Percentiles rank a stretch among this genome's conserved stretches.
Evolutionary conservation across 2,888 invertebrate genomes (phyloP).

Genomic region (Dicranocentrus wangi): DNA sequence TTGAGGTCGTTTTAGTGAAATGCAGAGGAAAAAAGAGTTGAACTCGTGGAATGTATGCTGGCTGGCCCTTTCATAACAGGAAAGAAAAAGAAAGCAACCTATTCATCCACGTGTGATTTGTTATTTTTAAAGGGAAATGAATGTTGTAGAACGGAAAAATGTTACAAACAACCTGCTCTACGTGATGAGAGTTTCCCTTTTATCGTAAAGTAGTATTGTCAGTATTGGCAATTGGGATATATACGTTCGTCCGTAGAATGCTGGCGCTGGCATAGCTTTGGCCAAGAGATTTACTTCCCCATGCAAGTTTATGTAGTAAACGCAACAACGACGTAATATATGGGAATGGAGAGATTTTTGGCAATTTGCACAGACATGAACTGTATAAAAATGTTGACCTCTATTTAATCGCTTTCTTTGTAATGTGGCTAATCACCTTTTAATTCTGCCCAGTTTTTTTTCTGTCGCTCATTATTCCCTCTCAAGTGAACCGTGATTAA

Average conservation of each 20-base stretch:
- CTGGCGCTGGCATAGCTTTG: too few species aligned
- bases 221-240: too few species aligned
- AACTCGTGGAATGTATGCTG: conserved; percentile 10
- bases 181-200: conserved; percentile 30
- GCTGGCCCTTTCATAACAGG: neutral
- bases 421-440: conserved; percentile 65
- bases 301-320: conserved; percentile 4
- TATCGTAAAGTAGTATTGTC: too few species aligned
- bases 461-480: neutral
- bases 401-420: conserved; percentile 50
- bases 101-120: conserved; percentile 48
- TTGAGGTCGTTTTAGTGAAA: conserved; percentile 53
- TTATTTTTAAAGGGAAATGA: conserved; percentile 23
- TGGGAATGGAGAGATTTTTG: conserved; percentile 26
- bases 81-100: conserved; percentile 20
- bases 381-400: conserved; percentile 63
- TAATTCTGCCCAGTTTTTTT: conserved; percentile 40
- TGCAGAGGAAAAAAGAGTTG: conserved; percentile 15
- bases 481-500: conserved; percentile 30
- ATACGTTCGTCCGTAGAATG: too few species aligned
- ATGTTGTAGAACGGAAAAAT: conserved; percentile 47
- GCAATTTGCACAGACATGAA: conserved; percentile 64
- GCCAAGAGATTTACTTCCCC: too few species aligned
- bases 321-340: neutral
- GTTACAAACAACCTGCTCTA: conserved; percentile 14